A percentile compares a stretch with the other conserved stretches of the same genome.
phyloP scores from a whole-genome alignment of 1,140 invertebrate species.

The Limonius californicus region DNA sequence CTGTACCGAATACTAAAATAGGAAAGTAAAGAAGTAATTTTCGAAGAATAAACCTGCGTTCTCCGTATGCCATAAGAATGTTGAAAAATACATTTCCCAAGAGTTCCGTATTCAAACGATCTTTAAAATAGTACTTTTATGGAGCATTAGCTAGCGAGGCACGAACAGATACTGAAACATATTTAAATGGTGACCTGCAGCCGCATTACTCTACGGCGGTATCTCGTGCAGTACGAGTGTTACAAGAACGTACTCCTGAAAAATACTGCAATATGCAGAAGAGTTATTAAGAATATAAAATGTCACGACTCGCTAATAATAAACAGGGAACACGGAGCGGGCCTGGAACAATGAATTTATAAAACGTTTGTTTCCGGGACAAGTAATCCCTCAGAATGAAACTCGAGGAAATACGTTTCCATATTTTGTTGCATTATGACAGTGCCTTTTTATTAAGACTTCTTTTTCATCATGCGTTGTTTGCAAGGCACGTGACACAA shows the following conservation, averaged over 20 bases:
- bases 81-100: neutral
- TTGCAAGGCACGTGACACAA: too few relatives aligned
- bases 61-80: neutral
- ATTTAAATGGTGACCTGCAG: neutral
- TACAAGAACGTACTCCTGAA: neutral
- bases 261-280: neutral
- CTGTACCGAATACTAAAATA: neutral
- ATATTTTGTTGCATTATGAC: constrained; percentile 8
- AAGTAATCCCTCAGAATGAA: constrained; percentile 10
- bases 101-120: neutral
- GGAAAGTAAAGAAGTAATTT: neutral
- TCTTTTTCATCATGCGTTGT: neutral
- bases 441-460: neutral
- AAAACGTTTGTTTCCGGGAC: constrained; percentile 6
- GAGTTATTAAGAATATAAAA: constrained; percentile 11
- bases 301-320: constrained; percentile 11
- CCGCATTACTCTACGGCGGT: neutral
- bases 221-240: neutral
- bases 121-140: neutral
- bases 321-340: neutral
- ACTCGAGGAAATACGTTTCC: neutral
- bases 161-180: constrained; percentile 1
- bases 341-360: constrained; percentile 7
- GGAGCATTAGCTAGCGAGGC: neutral
- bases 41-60: neutral